Conservation (phyloP, 2,797 vertebrate species). For the Merluccius polli region DNA sequence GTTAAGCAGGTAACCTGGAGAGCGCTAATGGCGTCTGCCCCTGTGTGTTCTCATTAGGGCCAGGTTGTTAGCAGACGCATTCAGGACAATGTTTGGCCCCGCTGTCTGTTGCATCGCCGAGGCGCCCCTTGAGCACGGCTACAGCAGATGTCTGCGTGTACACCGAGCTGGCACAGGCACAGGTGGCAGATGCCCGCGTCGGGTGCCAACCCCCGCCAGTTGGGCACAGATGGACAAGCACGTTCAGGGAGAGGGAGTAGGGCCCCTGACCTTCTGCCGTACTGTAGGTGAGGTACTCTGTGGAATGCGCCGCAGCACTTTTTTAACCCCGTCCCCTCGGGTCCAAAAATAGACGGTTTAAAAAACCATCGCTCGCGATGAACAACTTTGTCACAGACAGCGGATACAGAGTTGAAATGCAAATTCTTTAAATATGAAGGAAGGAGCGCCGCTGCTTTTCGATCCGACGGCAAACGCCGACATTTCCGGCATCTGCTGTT, state of each 20-base stretch:
- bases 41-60: conserved; percentile 13
- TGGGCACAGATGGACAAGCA: conserved; percentile 83
- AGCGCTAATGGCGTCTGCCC: conserved; percentile 1
- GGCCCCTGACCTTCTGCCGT: conserved; percentile 78
- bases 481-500: conserved; percentile 3
- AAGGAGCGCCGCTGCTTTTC: not conserved
- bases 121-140: conserved; percentile 43
- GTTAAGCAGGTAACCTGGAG: not conserved
- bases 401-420: not conserved
- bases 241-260: conserved; percentile 80
- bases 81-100: conserved; percentile 17
- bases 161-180: conserved; percentile 88
- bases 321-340: not conserved
- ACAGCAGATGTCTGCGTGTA: conserved; percentile 91
- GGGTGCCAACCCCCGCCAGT: conserved; percentile 88
- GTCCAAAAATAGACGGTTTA: too few relatives aligned
- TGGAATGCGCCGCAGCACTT: conserved; percentile 23
- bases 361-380: not conserved
- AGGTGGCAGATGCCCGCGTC: conserved; percentile 87
- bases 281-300: conserved; percentile 64
- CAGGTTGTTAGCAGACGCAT: conserved; percentile 23
- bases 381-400: not conserved
- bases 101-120: conserved; percentile 46
- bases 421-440: not conserved
- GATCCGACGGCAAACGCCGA: not conserved